Evolutionary conservation across 2,888 invertebrate species (phyloP).

Genomic region (Quadroppia sp.): DNA sequence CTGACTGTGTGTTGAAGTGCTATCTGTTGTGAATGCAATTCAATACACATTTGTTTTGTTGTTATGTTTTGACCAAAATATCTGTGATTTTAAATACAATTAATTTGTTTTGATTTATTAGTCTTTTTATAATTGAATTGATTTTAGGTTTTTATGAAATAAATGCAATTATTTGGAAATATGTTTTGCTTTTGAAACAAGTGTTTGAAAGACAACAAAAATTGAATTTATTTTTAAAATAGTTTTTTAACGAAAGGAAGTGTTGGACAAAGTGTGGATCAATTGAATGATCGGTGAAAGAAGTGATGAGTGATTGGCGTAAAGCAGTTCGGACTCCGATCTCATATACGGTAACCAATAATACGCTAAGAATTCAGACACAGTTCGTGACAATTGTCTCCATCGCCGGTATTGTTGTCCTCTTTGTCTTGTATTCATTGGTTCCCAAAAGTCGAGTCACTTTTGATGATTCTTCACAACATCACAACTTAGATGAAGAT

Average conservation of each 20-base stretch:
- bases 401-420: slow-evolving; percentile 62
- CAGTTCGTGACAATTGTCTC: slow-evolving; percentile 68
- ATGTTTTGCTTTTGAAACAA: neutral
- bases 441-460: slow-evolving; percentile 48
- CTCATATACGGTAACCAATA: slow-evolving; percentile 80
- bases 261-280: neutral
- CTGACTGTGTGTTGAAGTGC: too few species aligned
- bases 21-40: neutral
- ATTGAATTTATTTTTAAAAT: too few species aligned
- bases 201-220: neutral
- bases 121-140: too few species aligned
- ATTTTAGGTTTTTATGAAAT: too few species aligned
- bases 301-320: slow-evolving; percentile 68
- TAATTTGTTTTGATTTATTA: too few species aligned
- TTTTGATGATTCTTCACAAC: slow-evolving; percentile 26
- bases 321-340: slow-evolving; percentile 78
- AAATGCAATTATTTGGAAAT: neutral
- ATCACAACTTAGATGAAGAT: slow-evolving; percentile 33
- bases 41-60: neutral
- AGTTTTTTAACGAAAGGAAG: neutral
- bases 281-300: neutral
- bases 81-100: neutral
- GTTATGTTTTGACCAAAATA: neutral
- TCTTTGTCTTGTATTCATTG: slow-evolving; percentile 64
- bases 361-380: slow-evolving; percentile 75